These are phyloP conservation scores for Microctenopoma lineatum DNA, from an alignment of 2,797 vertebrate genomes.

Conservation along the genomic window DNA sequence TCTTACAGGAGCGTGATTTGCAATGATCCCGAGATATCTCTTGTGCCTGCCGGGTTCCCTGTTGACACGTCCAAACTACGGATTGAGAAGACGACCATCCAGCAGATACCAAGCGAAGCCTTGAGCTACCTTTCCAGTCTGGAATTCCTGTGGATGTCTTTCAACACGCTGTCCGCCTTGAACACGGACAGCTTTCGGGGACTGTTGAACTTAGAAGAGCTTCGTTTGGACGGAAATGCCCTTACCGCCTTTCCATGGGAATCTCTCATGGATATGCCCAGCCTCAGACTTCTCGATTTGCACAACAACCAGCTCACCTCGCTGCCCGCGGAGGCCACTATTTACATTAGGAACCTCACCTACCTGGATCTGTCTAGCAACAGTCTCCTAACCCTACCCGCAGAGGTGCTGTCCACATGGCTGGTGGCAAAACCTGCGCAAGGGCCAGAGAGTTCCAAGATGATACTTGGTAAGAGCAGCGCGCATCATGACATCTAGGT, in stretches of 20 bases:
- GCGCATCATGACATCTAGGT: not conserved
- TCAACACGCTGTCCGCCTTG: conserved; percentile 89
- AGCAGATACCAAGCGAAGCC: conserved; percentile 89
- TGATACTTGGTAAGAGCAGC: conserved; percentile 90
- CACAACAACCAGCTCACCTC: conserved; percentile 92
- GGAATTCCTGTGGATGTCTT: conserved; percentile 97
- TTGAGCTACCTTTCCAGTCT: conserved; percentile 89
- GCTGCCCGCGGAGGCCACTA: conserved; percentile 87
- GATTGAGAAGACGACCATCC: conserved; percentile 94
- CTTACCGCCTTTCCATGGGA: conserved; percentile 93
- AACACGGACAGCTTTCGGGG: conserved; percentile 88
- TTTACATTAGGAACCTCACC: conserved; percentile 90
- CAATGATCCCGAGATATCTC: conserved; percentile 93
- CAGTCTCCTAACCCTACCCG: conserved; percentile 90
- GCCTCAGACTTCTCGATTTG: conserved; percentile 92
- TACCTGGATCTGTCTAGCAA: conserved; percentile 97
- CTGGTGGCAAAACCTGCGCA: conserved; percentile 82
- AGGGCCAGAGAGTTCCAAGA: conserved; percentile 87
- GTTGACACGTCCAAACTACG: conserved; percentile 90
- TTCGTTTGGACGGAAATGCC: conserved; percentile 91
- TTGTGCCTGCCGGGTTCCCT: conserved; percentile 91
- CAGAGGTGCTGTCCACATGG: conserved; percentile 90
- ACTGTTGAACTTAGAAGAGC: conserved; percentile 88
- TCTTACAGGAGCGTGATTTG: conserved; percentile 91
- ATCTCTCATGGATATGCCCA: conserved; percentile 88